These are phyloP conservation scores for Actinernus sp. DNA, from an alignment of 92 coral and sea anemone genomes.

Conservation along the genomic window DNA sequence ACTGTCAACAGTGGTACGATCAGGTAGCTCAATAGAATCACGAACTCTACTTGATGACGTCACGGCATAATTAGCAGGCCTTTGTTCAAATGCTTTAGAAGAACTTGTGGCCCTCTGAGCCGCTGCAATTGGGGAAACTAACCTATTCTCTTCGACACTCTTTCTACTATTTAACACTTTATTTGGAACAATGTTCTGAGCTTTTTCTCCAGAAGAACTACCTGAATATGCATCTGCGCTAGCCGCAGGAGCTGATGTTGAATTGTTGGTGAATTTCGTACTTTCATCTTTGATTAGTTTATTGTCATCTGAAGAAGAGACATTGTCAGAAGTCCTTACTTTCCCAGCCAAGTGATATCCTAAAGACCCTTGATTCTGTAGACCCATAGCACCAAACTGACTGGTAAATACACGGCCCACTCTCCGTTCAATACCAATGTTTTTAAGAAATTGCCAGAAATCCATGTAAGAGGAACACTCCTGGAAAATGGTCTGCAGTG, in stretches of 20 bases:
- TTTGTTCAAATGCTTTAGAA: constrained; percentile 34
- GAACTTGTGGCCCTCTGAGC: constrained; percentile 21
- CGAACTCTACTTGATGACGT: constrained; percentile 7
- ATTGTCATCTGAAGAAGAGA: not conserved
- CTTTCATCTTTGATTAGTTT: not conserved
- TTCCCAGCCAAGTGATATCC: constrained; percentile 5
- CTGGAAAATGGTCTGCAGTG: constrained; percentile 78
- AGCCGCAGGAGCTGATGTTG: not conserved
- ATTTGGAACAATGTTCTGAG: not conserved
- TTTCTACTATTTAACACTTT: too few relatives aligned
- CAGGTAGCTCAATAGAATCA: not conserved
- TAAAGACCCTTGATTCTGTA: constrained; percentile 80
- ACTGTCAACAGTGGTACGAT: not conserved
- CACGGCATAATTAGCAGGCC: constrained; percentile 44
- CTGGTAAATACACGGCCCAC: constrained; percentile 80
- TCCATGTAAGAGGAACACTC: constrained; percentile 93
- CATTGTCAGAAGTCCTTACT: not conserved
- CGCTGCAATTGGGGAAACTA: too few relatives aligned
- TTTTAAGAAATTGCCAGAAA: constrained; percentile 78
- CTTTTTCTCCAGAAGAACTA: not conserved
- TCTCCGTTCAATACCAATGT: constrained; percentile 86
- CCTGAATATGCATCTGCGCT: not conserved
- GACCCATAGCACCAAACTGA: constrained; percentile 86
- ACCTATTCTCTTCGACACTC: too few relatives aligned
- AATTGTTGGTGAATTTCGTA: not conserved